Conservation (phyloP, 2,888 invertebrate genomes). For the Eurytoma californica region DNA sequence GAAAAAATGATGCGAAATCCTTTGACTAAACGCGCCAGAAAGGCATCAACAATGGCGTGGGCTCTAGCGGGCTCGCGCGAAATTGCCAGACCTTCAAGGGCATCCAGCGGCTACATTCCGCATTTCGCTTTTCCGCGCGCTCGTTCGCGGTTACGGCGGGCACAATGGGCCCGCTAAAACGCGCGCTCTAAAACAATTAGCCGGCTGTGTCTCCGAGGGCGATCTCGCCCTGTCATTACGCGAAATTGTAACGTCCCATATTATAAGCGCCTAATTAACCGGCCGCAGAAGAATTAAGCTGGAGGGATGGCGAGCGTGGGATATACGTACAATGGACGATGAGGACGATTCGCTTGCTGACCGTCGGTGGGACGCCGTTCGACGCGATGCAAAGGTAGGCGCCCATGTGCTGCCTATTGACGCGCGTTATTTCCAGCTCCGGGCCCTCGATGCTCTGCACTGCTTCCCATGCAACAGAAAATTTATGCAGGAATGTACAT, state of each 20-base stretch:
- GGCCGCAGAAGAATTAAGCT: not conserved
- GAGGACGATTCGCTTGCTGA: conserved; percentile 77
- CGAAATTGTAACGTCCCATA: not conserved
- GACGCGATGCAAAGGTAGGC: conserved; percentile 86
- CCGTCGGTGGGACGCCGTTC: conserved; percentile 83
- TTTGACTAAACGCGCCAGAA: conserved; percentile 22
- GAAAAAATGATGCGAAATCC: conserved; percentile 21
- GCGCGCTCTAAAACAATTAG: conserved; percentile 50
- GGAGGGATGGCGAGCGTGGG: too few species aligned
- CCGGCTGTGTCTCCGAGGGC: not conserved
- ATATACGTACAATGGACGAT: conserved; percentile 86
- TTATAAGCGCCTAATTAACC: not conserved
- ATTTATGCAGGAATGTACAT: conserved; percentile 8
- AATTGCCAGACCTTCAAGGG: conserved; percentile 32
- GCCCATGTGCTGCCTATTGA: conserved; percentile 86
- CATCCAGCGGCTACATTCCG: conserved; percentile 12
- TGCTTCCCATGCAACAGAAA: conserved; percentile 63
- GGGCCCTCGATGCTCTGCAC: conserved; percentile 79
- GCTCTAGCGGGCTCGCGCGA: not conserved
- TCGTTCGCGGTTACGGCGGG: not conserved
- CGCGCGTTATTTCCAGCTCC: conserved; percentile 81
- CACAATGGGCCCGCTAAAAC: conserved; percentile 21
- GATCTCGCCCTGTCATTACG: too few species aligned
- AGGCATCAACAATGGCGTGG: conserved; percentile 35
- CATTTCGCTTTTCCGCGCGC: not conserved